Base-by-base conservation (phyloP, 1,140 invertebrate species). In the Drosophila eugracilis region DNA sequence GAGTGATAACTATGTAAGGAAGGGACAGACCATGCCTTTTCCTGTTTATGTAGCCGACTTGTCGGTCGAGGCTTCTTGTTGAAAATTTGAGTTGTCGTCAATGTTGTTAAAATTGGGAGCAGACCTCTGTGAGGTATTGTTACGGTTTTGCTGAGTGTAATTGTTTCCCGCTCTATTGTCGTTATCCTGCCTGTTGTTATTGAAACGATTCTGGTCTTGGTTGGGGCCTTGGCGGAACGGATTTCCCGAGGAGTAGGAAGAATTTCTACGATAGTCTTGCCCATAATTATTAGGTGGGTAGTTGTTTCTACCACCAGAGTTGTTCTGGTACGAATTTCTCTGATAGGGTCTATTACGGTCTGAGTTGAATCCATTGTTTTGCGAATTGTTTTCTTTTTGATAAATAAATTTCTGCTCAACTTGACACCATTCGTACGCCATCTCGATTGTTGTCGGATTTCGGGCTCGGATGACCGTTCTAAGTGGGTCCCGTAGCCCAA, bases 1-100 rank as follows among this genome's bases (percentile, higher is more conserved):
- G 4, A n/a, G 19, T 22, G 19, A 22, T 12, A 22, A 21, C 3
- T 22, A 22, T 21, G n/a, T 22, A 42, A 2, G 39, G 12, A 22
- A 42, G 39, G 15, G 39, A 19, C 19, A 42, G 39, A 22, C 19
- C 39, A 1, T 21, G 39, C 3, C 1, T 21, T 41, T 22, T 22
- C 5, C n/a, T 42, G 12, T 21, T 42, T 42, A 42, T 22, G 19
- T 42, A 42, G 22, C 39, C 19, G 19, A 42, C 39, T 42, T 22
- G 19, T 42, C 39, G 39, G 39, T 22, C 9, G 39, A 42, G 39
- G 39, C 39, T 42, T 22, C 39, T 22, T 21, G 12, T 21, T n/a
- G 19, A 42, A 42, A 42, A 42, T 22, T n/a, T 42, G 5, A 17
- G 6, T 3, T 39, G 15, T 19, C 15, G 9, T 39, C 9, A 19